These are phyloP conservation scores for Machimus atricapillus DNA, from an alignment of 2,888 invertebrate species.

Conservation along the genomic window DNA sequence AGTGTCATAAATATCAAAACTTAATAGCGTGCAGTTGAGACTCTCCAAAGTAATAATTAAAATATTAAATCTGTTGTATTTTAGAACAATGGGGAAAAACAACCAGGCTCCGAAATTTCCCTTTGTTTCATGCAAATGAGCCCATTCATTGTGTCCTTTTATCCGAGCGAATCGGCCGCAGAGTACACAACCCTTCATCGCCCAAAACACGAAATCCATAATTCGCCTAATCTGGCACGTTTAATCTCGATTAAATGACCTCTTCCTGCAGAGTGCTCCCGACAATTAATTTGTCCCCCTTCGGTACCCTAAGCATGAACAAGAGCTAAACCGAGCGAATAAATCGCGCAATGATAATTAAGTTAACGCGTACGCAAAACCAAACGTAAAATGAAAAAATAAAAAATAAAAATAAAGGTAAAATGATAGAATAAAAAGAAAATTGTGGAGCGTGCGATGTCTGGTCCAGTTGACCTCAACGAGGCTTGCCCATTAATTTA, in stretches of 20 bases:
- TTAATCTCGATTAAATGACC: background rate
- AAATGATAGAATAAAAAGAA: background rate
- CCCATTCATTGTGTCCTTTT: background rate
- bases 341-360: background rate
- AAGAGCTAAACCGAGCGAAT: background rate
- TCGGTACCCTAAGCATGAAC: background rate
- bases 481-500: conserved; percentile 14
- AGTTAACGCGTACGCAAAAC: background rate
- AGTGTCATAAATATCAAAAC: background rate
- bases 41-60: background rate
- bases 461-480: conserved; percentile 10
- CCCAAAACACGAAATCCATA: background rate
- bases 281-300: background rate
- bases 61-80: background rate
- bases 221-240: background rate
- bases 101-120: background rate
- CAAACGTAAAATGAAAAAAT: background rate
- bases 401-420: background rate
- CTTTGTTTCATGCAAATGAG: background rate
- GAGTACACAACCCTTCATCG: background rate
- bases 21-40: background rate
- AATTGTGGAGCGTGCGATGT: background rate
- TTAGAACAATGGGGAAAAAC: background rate
- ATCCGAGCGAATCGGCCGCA: background rate
- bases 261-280: background rate